Evolutionary conservation across 53 echinoderm and acorn worm species (phyloP), one percentile per base, ranked within the genome.

Genomic region (Holothuria scabra): DNA sequence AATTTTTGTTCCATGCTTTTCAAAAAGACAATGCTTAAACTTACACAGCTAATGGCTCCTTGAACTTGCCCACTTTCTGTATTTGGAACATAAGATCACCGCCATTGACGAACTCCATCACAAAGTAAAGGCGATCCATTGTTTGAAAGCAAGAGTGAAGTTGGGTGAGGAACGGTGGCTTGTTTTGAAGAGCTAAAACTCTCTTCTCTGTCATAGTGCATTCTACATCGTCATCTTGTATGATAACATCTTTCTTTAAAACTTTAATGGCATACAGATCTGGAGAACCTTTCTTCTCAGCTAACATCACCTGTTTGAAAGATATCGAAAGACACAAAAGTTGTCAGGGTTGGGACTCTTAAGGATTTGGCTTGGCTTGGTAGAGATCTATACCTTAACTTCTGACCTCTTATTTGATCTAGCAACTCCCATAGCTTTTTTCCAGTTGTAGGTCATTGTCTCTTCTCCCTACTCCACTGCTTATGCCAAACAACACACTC

Each of bases 11-110:
- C 52, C 52, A 52, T 1, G 18, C 18, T 3, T 0, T 52, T 52
- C 18, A 52, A 3, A 52, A 52, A 52, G 10, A 52, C 16, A 52
- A 52, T 16, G 33, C 38, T 35, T 23, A 7, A n/a, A 78, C 99
- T 99, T 66, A 99, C 99, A 99, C 94, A 66, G 95, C 99, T 83
- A 95, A 91, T 30, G 99, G 99, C 66, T 99, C 99, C 86, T 95
- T 99, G 91, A 99, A 99, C 74, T 99, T 99, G 86, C 99, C 97
- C n/a, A 99, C 95, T 89, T 99, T 94, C 91, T 99, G 99, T 38
- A 99, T 99, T 85, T 95, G 99, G 87, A 94, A 99, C 99, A 99
- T 99, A 49, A 99, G 93, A 74, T 99, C 99, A 16, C 99, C 99
- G 24, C 94, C 99, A 67, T 99, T 99, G 87, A 99, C 99, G 79